Percentiles rank a stretch among this genome's conserved stretches.
Conservation (phyloP, 2,797 vertebrate species). For the Myiothlypis chrysogaster region DNA sequence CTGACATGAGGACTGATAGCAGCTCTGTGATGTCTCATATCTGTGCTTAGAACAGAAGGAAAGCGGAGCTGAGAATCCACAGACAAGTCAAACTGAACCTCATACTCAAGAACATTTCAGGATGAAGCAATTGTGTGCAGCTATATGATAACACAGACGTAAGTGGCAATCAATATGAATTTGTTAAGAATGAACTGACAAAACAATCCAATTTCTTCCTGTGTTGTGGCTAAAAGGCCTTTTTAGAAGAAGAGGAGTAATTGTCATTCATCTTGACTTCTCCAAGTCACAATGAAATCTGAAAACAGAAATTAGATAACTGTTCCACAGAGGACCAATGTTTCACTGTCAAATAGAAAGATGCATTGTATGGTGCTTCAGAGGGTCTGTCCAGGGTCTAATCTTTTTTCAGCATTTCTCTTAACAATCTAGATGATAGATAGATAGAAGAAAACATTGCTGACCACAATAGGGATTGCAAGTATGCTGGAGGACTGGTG, state of each 20-base stretch:
- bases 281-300: not conserved
- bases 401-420: not conserved
- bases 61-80: not conserved
- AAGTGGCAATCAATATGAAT: not conserved
- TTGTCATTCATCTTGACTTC: not conserved
- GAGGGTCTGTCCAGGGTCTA: not conserved
- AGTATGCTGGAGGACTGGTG: not conserved
- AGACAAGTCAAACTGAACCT: not conserved
- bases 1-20: not conserved
- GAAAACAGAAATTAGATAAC: not conserved
- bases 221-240: not conserved
- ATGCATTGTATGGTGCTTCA: not conserved
- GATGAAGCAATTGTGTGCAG: not conserved
- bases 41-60: not conserved
- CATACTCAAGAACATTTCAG: not conserved
- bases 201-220: not conserved
- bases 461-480: not conserved
- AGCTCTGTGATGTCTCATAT: not conserved
- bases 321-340: not conserved
- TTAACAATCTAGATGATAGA: not conserved
- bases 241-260: not conserved
- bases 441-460: not conserved
- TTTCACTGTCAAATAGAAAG: not conserved
- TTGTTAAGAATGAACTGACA: not conserved
- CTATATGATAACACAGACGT: not conserved